phyloP scores from a whole-genome alignment of 2,113 vertebrate species.

The Pituophis catenifer region DNA sequence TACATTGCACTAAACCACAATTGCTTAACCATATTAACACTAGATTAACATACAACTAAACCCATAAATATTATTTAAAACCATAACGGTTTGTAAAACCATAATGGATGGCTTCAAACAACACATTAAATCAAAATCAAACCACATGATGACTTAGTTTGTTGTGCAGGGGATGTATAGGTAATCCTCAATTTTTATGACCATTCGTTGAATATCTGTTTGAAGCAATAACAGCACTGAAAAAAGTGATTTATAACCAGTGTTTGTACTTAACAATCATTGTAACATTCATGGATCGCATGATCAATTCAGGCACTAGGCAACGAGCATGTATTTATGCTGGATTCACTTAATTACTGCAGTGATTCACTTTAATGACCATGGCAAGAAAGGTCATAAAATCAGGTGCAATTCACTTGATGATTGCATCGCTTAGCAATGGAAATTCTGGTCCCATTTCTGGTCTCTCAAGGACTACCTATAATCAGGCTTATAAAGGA shows the following conservation, averaged over 20 bases:
- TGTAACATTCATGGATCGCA: neutral
- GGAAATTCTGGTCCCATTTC: neutral
- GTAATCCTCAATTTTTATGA: neutral
- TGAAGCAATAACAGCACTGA: neutral
- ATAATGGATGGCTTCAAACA: neutral
- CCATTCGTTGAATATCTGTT: neutral
- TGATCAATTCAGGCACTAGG: neutral
- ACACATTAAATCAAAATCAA: neutral
- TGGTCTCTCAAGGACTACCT: neutral
- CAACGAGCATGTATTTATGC: neutral
- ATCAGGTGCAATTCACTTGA: neutral
- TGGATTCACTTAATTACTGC: neutral
- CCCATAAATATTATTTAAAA: neutral
- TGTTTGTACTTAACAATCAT: neutral
- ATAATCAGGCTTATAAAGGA: neutral
- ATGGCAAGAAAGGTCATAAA: neutral
- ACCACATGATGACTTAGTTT: neutral
- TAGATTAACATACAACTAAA: neutral
- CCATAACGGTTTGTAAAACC: neutral
- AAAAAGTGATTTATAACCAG: neutral
- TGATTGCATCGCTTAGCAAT: neutral
- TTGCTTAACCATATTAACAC: neutral
- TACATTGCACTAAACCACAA: neutral
- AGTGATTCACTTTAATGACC: neutral
- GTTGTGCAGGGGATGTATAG: neutral